Evolutionary conservation across 2,888 invertebrate genomes (phyloP), one percentile per base, ranked within the genome.

Genomic region (Mythimna vitellina): DNA sequence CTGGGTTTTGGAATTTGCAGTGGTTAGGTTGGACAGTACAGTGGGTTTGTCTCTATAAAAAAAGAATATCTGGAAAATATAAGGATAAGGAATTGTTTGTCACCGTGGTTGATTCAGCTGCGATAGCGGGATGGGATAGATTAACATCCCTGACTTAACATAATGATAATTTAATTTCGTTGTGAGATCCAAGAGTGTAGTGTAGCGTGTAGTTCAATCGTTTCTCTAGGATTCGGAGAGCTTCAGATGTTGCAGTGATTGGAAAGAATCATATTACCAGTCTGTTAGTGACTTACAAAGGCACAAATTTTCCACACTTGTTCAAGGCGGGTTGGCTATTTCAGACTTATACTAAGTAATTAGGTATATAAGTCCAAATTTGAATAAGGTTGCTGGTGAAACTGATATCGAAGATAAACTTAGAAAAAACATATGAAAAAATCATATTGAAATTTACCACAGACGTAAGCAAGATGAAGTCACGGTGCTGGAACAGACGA

Each of bases 401-500:
- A 71, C 22, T 51, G 35, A 46, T 42, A 22, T 53, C 46, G 1
- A 46, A 20, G 46, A 53, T 53, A 20, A 42, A 25, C n/a, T 29
- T 57, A 12, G 17, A 57, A 49, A 49, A 7, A 46, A 17, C 8
- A 35, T 29, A 38, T 49, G 1, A 14, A 29, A 61, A 78, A 61
- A 20, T 49, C 8, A 71, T 46, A 35, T 66, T 74, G 56, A 60
- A 49, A 60, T 76, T 76, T 62, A 71, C 87, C 89, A 72, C 96
- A 99, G 99, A 95, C 97, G 98, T 88, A 99, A 99, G 94, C 98
- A 99, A 95, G 98, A 98, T 94, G 99, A 99, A 96, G 98, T 99
- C 88, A 97, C 98, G 86, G 97, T 98, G 80, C 96, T 99, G 91
- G 99, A 99, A 95, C 98, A 98, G 93, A 98, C 98, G 88, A 99